Evolutionary conservation across 2,113 vertebrate genomes (phyloP), one percentile per base, ranked within the genome.

Genomic region (Typhlomys cinereus): DNA sequence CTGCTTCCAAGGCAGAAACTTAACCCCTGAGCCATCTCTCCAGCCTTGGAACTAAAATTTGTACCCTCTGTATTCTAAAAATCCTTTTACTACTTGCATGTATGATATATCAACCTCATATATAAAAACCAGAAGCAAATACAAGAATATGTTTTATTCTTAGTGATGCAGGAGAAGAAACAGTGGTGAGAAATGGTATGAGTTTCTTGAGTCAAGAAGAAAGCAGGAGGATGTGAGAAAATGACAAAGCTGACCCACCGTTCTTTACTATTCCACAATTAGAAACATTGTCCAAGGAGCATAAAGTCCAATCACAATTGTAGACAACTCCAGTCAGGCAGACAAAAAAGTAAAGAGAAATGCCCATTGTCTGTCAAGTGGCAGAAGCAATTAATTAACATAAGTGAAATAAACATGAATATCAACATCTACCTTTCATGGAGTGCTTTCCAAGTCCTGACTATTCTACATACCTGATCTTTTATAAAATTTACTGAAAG

Each of bases 401-500:
- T 67, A 73, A 36, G 67, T 27, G 67, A 73, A 61, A 36, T 79
- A 46, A 64, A 92, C 92, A 27, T 20, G 17, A 39, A 50, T n/a
- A 71, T 69, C 46, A 93, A 44, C 5, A 79, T 36, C 46, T 93
- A 87, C n/a, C 39, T 66, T 48, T 83, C 76, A 87, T 18, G 70
- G n/a, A 90, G 11, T 73, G 73, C 25, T n/a, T n/a, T n/a, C 34
- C 80, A 66, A 61, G 27, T 48, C 5, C 4, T 4, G 31, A 6
- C 17, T 46, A 85, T 14, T n/a, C 89, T 73, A 52, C 27, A 48
- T 46, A 67, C 34, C 85, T 31, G 41, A 61, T 64, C 3, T 61
- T 7, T 69, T 59, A 92, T 95, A 91, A 83, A 86, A 67, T n/a
- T 2, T 27, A 39, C n/a, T n/a, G n/a, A n/a, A n/a, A n/a, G n/a